These are phyloP conservation scores for Megatriorchis doriae DNA, from an alignment of 2,113 vertebrate genomes.

Conservation along the genomic window DNA sequence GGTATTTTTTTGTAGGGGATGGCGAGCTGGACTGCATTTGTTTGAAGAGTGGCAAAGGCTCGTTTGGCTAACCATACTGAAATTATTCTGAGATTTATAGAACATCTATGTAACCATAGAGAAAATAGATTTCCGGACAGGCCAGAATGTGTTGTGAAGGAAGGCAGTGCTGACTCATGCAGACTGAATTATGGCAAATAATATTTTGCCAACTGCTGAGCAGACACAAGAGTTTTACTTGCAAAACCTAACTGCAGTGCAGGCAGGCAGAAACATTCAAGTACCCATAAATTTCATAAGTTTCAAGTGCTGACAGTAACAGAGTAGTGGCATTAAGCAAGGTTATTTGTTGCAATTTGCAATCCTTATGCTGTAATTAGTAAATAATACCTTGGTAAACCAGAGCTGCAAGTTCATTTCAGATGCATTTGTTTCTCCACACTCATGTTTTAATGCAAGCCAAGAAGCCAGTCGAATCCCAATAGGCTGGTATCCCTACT, in stretches of 20 bases:
- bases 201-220: slow-evolving; percentile 40
- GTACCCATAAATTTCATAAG: not conserved
- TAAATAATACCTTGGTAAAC: not conserved
- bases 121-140: slow-evolving; percentile 14
- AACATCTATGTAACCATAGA: not conserved
- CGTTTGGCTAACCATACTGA: not conserved
- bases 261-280: not conserved
- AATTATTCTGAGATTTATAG: slow-evolving; percentile 16
- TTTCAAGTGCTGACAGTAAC: not conserved
- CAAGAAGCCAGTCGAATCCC: not conserved
- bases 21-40: not conserved
- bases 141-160: not conserved
- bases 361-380: not conserved
- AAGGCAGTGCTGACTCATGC: slow-evolving; percentile 16
- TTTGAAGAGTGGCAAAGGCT: not conserved
- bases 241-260: not conserved
- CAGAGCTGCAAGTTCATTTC: not conserved
- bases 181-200: slow-evolving; percentile 7
- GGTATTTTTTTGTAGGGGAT: not conserved
- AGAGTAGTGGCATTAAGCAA: not conserved
- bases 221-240: not conserved
- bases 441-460: not conserved
- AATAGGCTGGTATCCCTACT: not conserved
- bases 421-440: not conserved
- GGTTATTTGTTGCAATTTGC: slow-evolving; percentile 15